Conservation (phyloP, 1,140 invertebrate species). For the Dendrolimus punctatus region DNA sequence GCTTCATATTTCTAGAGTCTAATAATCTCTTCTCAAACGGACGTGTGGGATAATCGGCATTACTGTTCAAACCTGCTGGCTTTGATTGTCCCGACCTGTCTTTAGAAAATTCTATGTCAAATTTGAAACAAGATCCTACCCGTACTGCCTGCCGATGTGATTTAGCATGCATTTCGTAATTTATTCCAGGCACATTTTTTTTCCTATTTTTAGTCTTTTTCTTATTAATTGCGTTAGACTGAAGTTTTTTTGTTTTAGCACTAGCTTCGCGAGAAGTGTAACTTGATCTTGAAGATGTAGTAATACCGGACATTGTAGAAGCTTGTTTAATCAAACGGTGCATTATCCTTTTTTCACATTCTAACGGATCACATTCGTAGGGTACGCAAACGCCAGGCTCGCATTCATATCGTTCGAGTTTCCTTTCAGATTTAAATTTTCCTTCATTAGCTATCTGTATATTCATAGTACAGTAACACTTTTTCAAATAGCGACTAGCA, state of each 20-base stretch:
- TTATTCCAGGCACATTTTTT: background rate
- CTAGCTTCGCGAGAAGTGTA: background rate
- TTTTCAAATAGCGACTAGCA: background rate
- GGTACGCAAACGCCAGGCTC: background rate
- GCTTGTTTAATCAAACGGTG: background rate
- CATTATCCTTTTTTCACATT: background rate
- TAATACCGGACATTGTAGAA: background rate
- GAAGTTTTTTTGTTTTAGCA: background rate
- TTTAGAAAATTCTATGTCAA: constrained; percentile 15
- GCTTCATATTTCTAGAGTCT: background rate
- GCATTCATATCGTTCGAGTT: constrained; percentile 1
- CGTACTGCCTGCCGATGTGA: background rate
- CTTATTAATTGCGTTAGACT: background rate
- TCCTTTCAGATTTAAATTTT: background rate
- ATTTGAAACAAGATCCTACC: constrained; percentile 9
- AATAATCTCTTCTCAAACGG: no score
- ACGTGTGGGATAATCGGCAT: no score
- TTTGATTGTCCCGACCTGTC: background rate
- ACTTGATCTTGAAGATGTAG: background rate
- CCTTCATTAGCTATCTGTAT: background rate
- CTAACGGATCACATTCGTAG: constrained; percentile 2
- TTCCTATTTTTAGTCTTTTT: background rate
- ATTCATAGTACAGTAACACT: constrained; percentile 2
- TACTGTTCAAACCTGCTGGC: no score
- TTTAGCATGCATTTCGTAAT: background rate